Evolutionary conservation across 2,113 vertebrate genomes (phyloP), one percentile per base, ranked within the genome.

Genomic region (Mionectes macconnelli): DNA sequence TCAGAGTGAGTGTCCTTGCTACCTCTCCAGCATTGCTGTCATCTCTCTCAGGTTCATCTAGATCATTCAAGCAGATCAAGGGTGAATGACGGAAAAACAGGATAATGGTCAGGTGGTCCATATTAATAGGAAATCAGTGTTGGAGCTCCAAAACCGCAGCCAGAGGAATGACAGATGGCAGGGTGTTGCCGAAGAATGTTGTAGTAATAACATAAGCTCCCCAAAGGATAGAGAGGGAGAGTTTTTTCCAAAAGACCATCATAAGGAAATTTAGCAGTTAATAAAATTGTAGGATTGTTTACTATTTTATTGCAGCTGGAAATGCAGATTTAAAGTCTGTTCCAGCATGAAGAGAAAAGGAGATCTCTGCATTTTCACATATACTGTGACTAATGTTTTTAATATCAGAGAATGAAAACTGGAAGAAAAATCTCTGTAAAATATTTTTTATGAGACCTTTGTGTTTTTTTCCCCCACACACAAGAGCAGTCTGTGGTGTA

Each of bases 281-380:
- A 82, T 87, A 84, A 76, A 50, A 56, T 72, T 42, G 82, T 64
- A 27, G 28, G 20, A 45, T 86, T 74, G 44, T 89, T 84, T 94
- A 87, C 64, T 95, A 42, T 87, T 80, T 72, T 93, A 57, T 17
- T 93, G 78, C 75, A 88, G 91, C 91, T 93, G 69, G 66, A 96
- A 95, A 72, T 62, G 12, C 45, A 90, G 53, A 70, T 93, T 86
- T 87, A 62, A 75, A 35, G 23, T 83, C 72, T 79, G 28, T 73
- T 67, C 33, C 35, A 76, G 15, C 1, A 1, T 64, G 31, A 90
- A 84, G 44, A 59, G 33, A 86, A 80, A 53, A 53, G 30, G 66
- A 89, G 12, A 50, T 73, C 35, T 89, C 50, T 47, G 5, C 28
- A 50, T 83, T 97, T 96, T 88, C 57, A 90, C 37, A 39, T 70